phyloP scores from a whole-genome alignment of 2,888 invertebrate species.

The Microctonus hyperodae region DNA sequence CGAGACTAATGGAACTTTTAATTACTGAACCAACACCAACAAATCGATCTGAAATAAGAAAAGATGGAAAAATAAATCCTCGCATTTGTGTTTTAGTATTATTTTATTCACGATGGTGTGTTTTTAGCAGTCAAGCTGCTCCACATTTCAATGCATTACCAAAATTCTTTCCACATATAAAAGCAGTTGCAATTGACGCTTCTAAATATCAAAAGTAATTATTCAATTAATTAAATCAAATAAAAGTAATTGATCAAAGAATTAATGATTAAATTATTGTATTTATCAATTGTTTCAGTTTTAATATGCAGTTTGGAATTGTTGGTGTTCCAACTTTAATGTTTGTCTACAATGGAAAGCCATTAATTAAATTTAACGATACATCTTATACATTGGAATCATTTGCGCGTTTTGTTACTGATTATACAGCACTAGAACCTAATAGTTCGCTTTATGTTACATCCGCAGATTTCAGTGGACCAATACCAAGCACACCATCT shows the following conservation, averaged over 20 bases:
- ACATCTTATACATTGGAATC: slow-evolving; percentile 80
- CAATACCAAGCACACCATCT: slow-evolving; percentile 79
- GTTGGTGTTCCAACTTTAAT: slow-evolving; percentile 89
- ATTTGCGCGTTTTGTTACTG: slow-evolving; percentile 79
- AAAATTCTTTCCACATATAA: slow-evolving; percentile 83
- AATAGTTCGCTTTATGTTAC: slow-evolving; percentile 73
- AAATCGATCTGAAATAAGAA: slow-evolving; percentile 65
- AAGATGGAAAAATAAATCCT: slow-evolving; percentile 65
- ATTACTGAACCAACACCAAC: slow-evolving; percentile 72
- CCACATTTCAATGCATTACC: slow-evolving; percentile 91
- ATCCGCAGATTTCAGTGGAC: slow-evolving; percentile 80
- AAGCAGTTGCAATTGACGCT: slow-evolving; percentile 90
- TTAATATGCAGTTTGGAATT: slow-evolving; percentile 91
- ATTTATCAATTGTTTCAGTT: slow-evolving; percentile 62
- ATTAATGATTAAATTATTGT: background rate
- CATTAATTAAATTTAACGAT: slow-evolving; percentile 84
- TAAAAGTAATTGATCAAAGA: background rate
- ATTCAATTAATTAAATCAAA: slow-evolving; percentile 19
- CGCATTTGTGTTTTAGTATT: slow-evolving; percentile 80
- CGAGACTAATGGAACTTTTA: slow-evolving; percentile 72
- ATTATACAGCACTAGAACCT: slow-evolving; percentile 75
- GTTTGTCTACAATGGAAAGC: slow-evolving; percentile 88
- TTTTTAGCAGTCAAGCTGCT: slow-evolving; percentile 89
- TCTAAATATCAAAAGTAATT: slow-evolving; percentile 74
- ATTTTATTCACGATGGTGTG: slow-evolving; percentile 90